These are phyloP conservation scores for Vandiemenella viatica DNA, from an alignment of 2,888 invertebrate genomes.

Conservation along the genomic window DNA sequence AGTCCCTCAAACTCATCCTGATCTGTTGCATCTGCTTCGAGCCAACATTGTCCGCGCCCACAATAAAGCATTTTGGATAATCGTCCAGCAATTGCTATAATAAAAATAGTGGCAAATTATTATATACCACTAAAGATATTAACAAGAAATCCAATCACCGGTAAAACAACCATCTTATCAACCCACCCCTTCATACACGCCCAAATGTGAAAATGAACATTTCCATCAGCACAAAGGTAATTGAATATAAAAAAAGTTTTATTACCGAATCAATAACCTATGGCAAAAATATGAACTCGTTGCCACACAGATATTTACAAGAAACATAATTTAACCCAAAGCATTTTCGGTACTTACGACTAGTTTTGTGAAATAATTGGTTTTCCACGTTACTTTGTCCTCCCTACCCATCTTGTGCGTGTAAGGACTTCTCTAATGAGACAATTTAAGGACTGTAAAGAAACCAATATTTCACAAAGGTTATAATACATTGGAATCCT, in stretches of 20 bases:
- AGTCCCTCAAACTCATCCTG: slow-evolving; percentile 80
- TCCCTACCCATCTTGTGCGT: slow-evolving; percentile 98
- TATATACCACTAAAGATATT: background rate
- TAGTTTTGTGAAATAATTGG: slow-evolving; percentile 91
- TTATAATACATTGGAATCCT: no score
- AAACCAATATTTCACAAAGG: slow-evolving; percentile 5
- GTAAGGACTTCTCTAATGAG: slow-evolving; percentile 36
- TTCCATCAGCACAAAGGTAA: no score
- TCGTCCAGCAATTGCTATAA: slow-evolving; percentile 92
- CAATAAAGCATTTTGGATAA: slow-evolving; percentile 98
- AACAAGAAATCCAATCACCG: background rate
- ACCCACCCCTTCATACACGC: no score
- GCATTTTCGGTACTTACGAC: slow-evolving; percentile 55
- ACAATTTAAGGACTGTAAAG: slow-evolving; percentile 32
- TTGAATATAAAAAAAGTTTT: no score
- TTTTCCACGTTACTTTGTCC: slow-evolving; percentile 98
- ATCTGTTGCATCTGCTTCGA: slow-evolving; percentile 99
- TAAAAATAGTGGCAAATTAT: no score
- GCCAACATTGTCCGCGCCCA: slow-evolving; percentile 99
- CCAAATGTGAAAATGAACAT: background rate
- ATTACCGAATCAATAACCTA: background rate
- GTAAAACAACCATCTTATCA: background rate
- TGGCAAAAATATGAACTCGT: background rate
- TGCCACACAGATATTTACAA: no score
- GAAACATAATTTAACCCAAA: no score